Evolutionary conservation across 2,888 invertebrate species (phyloP).

Genomic region (Nasonia oneida): DNA sequence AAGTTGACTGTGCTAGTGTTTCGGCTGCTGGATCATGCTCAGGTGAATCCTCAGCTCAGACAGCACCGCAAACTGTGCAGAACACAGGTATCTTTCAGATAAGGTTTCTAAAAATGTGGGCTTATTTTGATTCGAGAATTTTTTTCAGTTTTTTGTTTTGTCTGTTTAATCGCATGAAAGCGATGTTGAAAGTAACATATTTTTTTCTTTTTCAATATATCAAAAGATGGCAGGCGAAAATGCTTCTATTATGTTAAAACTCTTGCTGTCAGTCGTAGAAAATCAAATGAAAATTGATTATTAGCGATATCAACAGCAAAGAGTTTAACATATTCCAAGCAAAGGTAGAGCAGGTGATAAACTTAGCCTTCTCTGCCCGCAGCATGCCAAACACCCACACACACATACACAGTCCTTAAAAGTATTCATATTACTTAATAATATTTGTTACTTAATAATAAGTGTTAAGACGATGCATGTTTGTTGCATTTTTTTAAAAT

Average conservation of each 20-base stretch:
- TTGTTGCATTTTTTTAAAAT: constrained; percentile 41
- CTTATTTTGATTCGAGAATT: constrained; percentile 3
- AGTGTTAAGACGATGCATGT: constrained; percentile 58
- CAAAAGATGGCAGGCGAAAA: constrained; percentile 62
- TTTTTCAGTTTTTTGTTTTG: not conserved
- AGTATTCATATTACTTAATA: not conserved
- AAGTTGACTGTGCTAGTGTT: constrained; percentile 74
- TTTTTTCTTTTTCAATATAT: constrained; percentile 44
- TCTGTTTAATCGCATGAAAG: constrained; percentile 48
- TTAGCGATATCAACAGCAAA: constrained; percentile 14
- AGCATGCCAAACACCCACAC: constrained; percentile 64
- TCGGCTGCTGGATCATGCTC: constrained; percentile 50
- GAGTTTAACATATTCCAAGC: constrained; percentile 62
- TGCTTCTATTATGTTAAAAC: constrained; percentile 61
- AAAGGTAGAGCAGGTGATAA: constrained; percentile 62
- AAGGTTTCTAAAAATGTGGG: not conserved
- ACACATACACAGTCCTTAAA: constrained; percentile 55
- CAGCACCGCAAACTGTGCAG: constrained; percentile 72
- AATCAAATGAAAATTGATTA: not conserved
- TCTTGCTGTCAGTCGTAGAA: not conserved
- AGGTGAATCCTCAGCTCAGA: constrained; percentile 64
- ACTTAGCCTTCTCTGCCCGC: constrained; percentile 62
- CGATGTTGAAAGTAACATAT: constrained; percentile 25
- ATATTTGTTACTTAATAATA: not conserved
- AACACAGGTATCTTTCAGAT: constrained; percentile 73